Evolutionary conservation across 1,140 invertebrate species (phyloP), one percentile per base, ranked within the genome.

Genomic region (Drosophila ambigua): DNA sequence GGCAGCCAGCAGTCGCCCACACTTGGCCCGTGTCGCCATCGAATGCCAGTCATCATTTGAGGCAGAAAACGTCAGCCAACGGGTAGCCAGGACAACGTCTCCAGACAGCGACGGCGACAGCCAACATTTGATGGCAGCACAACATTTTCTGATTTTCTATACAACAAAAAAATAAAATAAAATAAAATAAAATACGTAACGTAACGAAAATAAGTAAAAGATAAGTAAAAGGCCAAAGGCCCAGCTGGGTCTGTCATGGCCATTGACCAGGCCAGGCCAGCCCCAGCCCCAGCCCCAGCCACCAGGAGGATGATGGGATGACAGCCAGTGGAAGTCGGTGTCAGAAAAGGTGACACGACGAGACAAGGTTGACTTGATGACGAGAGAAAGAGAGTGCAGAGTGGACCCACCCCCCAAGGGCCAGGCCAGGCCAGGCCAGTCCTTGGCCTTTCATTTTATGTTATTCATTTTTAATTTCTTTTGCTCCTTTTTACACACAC

Each of bases 391-490:
- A 48, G 48, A 50, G 63, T n/a, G 26, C n/a, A 49, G 60, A 46
- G 15, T 39, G 5, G 9, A 23, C 8, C 45, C 67, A 55, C 72
- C 71, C 72, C 72, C 48, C 44, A 46, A 46, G 41, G 55, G 20
- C 48, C 16, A 0, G 16, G 16, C 16, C 16, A 0, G 20, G 20
- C 48, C 16, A 7, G 55, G 20, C 48, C 23, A 64, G 39, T 11
- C 35, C 39, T 61, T 51, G 58, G 35, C 9, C 59, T 39, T 52
- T 65, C 67, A 53, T 71, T 89, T 74, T 55, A 63, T 82, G 64
- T 79, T 77, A 83, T 89, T 80, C 57, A 76, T 76, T 85, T 81
- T 76, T 69, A 84, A 89, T 78, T 88, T 67, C 60, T 83, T 49
- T 54, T 7, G 52, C n/a, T 54, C 16, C 39, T 48, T 39, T 62